A percentile compares a stretch with the other conserved stretches of the same genome.
Conservation (phyloP, 2,113 vertebrate species). For the Platysteira castanea region DNA sequence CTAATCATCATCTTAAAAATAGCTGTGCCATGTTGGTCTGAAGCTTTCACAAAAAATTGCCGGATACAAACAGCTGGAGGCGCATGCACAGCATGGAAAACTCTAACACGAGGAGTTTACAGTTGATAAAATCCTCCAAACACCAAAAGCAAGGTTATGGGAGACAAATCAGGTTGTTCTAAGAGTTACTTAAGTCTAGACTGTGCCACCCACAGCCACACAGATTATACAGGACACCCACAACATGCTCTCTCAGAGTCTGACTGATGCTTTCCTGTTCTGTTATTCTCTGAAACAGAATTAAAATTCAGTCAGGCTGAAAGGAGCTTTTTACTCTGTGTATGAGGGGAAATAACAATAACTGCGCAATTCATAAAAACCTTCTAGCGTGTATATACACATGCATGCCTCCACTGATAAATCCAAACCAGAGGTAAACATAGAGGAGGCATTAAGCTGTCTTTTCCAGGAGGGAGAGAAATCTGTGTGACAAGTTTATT, state of each 20-base stretch:
- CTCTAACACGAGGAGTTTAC: not conserved
- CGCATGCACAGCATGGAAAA: not conserved
- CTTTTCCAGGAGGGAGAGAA: conserved; percentile 16
- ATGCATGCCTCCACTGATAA: not conserved
- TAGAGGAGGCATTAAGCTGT: not conserved
- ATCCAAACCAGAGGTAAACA: not conserved
- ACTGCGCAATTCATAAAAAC: conserved; percentile 5
- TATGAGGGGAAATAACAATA: conserved; percentile 4
- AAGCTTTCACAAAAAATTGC: not conserved
- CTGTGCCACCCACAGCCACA: not conserved
- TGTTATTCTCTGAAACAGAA: not conserved
- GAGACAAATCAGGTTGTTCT: not conserved
- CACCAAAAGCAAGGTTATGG: not conserved
- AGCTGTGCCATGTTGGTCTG: not conserved
- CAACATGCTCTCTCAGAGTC: not conserved
- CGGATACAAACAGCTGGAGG: not conserved
- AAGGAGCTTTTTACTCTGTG: not conserved
- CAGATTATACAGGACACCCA: not conserved
- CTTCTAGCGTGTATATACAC: not conserved
- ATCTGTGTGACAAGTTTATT: not conserved
- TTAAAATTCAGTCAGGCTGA: conserved; percentile 28
- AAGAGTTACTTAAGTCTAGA: not conserved
- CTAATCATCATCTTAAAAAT: not conserved
- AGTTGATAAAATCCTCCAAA: not conserved
- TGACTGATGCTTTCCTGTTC: not conserved